Evolutionary conservation across 2,797 vertebrate genomes (phyloP).

Genomic region (Sebastes wilsoni): DNA sequence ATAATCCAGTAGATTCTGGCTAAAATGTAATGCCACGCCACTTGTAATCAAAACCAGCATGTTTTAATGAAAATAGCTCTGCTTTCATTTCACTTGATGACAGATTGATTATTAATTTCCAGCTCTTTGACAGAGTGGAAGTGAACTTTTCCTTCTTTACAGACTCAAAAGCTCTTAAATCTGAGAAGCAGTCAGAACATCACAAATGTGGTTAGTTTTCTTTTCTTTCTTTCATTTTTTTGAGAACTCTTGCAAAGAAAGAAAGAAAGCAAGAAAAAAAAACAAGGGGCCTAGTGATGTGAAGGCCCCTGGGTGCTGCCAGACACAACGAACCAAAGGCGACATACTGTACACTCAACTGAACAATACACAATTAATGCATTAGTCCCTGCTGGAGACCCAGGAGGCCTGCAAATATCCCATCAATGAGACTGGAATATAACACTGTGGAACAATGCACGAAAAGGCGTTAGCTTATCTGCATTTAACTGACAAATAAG

Average conservation of each 20-base stretch:
- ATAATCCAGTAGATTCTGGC: slow-evolving; percentile 11
- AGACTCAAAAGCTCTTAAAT: slow-evolving; percentile 8
- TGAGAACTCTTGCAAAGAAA: not conserved
- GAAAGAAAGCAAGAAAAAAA: not conserved
- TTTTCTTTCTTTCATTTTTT: slow-evolving; percentile 3
- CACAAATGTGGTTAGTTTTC: not conserved
- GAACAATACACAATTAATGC: slow-evolving; percentile 83
- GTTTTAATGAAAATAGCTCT: slow-evolving; percentile 38
- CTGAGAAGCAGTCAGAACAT: slow-evolving; percentile 26
- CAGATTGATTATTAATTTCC: slow-evolving; percentile 57
- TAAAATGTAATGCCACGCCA: slow-evolving; percentile 20
- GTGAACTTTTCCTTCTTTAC: slow-evolving; percentile 20
- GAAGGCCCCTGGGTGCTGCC: slow-evolving; percentile 55
- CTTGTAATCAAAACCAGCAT: slow-evolving; percentile 42
- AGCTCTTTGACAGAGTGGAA: slow-evolving; percentile 43
- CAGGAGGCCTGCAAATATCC: slow-evolving; percentile 62
- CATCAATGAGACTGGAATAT: slow-evolving; percentile 28
- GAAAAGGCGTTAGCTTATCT: not conserved
- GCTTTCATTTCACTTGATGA: slow-evolving; percentile 58
- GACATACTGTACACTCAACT: slow-evolving; percentile 73
- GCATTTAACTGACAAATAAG: not conserved
- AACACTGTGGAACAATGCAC: slow-evolving; percentile 13
- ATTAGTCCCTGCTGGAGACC: slow-evolving; percentile 73
- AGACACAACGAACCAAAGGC: slow-evolving; percentile 71
- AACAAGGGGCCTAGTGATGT: slow-evolving; percentile 49